phyloP scores from a whole-genome alignment of 2,888 invertebrate species.

The Mythimna loreyi region DNA sequence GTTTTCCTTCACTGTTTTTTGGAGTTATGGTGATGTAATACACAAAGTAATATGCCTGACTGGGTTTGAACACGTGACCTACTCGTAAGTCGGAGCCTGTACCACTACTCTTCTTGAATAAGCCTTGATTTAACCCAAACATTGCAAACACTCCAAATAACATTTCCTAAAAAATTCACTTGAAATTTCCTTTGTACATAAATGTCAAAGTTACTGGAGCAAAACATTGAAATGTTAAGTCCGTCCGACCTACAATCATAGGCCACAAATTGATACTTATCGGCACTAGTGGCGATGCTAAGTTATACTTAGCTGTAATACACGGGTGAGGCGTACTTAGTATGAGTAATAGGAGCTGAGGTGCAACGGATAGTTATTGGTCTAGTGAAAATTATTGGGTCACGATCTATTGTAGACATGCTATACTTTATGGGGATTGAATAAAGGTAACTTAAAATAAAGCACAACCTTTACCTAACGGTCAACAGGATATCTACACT shows the following conservation, averaged over 20 bases:
- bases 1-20: no score
- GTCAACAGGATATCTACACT: neutral
- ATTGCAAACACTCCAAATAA: neutral
- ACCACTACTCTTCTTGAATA: no score
- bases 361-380: conserved; percentile 15
- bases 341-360: conserved; percentile 35
- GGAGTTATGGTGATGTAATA: no score
- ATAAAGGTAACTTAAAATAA: conserved; percentile 2
- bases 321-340: conserved; percentile 11
- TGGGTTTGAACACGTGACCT: no score
- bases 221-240: conserved; percentile 54
- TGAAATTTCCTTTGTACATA: conserved; percentile 29
- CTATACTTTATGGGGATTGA: neutral
- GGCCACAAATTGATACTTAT: conserved; percentile 53
- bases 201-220: conserved; percentile 49
- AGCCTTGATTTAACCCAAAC: neutral
- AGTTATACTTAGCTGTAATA: conserved; percentile 31
- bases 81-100: no score
- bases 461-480: neutral
- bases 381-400: conserved; percentile 12
- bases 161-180: neutral
- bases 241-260: conserved; percentile 51
- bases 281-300: conserved; percentile 29
- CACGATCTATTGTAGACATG: conserved; percentile 10
- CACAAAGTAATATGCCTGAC: no score